A percentile compares a stretch with the other conserved stretches of the same genome.
Evolutionary conservation across 2,888 invertebrate species (phyloP).

Genomic region (Hipparchia sbordonii): DNA sequence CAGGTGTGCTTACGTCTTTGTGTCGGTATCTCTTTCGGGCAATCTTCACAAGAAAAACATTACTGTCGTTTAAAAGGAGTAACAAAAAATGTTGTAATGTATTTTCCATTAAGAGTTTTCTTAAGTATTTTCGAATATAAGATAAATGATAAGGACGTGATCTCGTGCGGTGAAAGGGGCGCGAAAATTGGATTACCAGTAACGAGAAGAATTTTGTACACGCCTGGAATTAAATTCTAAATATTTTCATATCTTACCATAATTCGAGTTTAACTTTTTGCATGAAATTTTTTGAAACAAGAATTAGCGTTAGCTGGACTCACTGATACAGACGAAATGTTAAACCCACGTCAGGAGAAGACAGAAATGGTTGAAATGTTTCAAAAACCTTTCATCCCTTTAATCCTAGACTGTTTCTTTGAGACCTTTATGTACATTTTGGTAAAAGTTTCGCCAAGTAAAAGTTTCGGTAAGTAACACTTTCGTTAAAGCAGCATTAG

Average conservation of each 20-base stretch:
- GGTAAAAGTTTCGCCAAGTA: no score
- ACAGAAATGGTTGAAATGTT: no score
- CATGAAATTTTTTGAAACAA: background rate
- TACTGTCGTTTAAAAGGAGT: background rate
- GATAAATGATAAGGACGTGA: constrained; percentile 24
- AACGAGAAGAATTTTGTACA: constrained; percentile 8
- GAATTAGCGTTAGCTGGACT: background rate
- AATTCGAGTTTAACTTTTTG: background rate
- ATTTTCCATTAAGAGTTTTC: constrained; percentile 10
- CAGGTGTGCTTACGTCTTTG: background rate
- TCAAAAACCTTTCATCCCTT: no score
- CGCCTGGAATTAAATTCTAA: background rate
- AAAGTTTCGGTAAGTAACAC: no score
- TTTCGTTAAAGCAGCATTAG: no score
- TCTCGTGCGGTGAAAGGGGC: constrained; percentile 19
- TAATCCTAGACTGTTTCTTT: no score
- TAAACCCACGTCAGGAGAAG: no score
- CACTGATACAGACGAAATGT: no score
- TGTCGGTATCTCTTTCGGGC: background rate
- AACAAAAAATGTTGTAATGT: constrained; percentile 12
- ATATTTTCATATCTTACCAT: background rate
- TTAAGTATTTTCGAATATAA: constrained; percentile 16
- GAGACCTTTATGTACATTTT: no score
- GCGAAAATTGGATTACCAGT: constrained; percentile 20
- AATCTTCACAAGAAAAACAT: constrained; percentile 1